phyloP scores from a whole-genome alignment of 2,888 invertebrate species.

The Cistogaster globosa region DNA sequence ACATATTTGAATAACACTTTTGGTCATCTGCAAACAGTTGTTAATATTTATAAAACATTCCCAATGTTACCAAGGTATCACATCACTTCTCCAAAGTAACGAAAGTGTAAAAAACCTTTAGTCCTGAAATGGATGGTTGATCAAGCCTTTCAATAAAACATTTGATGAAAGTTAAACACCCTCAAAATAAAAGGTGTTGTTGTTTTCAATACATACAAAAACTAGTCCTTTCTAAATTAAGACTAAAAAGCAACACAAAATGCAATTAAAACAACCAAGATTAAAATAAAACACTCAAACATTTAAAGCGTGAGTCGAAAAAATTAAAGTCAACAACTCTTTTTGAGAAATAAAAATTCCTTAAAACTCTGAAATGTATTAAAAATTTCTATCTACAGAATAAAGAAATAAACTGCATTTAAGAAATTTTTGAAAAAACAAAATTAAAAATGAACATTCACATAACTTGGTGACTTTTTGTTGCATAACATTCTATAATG shows the following conservation, averaged over 20 bases:
- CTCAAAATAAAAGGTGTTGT: conserved; percentile 23
- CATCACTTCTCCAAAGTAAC: not conserved
- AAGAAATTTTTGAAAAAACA: conserved; percentile 43
- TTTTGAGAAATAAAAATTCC: conserved; percentile 2
- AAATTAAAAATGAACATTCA: conserved; percentile 7
- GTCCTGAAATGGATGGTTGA: conserved; percentile 32
- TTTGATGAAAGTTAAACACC: conserved; percentile 44
- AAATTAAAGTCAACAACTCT: conserved; percentile 44
- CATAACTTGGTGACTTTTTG: not conserved
- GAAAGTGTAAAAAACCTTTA: not conserved
- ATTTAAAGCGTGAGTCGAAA: not conserved
- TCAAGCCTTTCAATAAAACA: conserved; percentile 28
- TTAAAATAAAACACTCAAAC: not conserved
- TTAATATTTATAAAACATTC: conserved; percentile 63
- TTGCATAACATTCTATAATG: conserved; percentile 67
- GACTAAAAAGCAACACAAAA: not conserved
- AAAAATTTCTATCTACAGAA: conserved; percentile 27
- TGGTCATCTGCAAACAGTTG: conserved; percentile 56
- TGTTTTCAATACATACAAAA: not conserved
- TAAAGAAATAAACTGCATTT: conserved; percentile 38
- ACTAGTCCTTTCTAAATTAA: conserved; percentile 9
- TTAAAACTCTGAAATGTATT: conserved; percentile 24
- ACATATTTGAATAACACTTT: not conserved
- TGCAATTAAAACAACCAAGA: no score
- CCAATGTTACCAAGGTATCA: conserved; percentile 56